phyloP scores from a whole-genome alignment of 2,113 vertebrate genomes.

The Scartelaos histophorus region DNA sequence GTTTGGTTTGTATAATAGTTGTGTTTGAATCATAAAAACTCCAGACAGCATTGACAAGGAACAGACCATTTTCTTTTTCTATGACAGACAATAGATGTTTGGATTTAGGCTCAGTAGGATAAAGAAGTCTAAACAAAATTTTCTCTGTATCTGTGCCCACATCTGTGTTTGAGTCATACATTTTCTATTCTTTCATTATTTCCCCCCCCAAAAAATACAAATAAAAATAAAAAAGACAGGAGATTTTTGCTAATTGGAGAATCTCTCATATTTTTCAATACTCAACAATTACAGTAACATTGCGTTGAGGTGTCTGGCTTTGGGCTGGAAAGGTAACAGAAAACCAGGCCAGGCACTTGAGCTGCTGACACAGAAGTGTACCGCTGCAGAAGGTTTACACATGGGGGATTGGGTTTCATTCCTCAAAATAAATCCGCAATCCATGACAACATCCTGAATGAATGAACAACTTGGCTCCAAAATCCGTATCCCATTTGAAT shows the following conservation, averaged over 20 bases:
- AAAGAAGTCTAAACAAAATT: constrained; percentile 4
- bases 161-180: neutral
- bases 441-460: constrained; percentile 7
- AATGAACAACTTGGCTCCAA: constrained; percentile 16
- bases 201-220: too few relatives aligned
- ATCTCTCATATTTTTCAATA: too few relatives aligned
- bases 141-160: neutral
- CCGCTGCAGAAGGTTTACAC: constrained; percentile 19
- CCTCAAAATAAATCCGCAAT: constrained; percentile 14
- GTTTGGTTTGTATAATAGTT: neutral
- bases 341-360: constrained; percentile 15
- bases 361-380: constrained; percentile 31
- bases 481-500: neutral
- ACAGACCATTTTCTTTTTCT: neutral
- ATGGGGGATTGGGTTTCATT: constrained; percentile 22
- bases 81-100: neutral
- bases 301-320: constrained; percentile 10
- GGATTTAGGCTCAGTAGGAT: neutral
- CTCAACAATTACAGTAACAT: constrained; percentile 19
- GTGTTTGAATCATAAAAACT: neutral
- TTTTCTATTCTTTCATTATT: constrained; percentile 2
- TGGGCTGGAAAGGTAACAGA: constrained; percentile 24
- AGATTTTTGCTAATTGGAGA: too few relatives aligned
- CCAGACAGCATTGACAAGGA: neutral
- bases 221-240: neutral